Percentiles rank a stretch among this genome's conserved stretches.
phyloP scores from a whole-genome alignment of 1,140 invertebrate species.

The Hypothenemus hampei region DNA sequence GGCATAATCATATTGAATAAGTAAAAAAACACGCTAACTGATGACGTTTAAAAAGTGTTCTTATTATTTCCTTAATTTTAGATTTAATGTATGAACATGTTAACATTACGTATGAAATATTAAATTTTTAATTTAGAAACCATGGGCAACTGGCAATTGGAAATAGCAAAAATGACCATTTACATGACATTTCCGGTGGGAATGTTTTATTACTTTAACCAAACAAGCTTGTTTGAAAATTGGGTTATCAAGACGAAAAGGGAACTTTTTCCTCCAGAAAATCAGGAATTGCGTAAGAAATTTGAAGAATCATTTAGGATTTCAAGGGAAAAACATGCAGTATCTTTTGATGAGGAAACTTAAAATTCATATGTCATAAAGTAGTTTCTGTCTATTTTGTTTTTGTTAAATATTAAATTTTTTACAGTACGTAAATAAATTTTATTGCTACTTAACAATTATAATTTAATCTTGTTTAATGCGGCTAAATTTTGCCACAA shows the following conservation, averaged over 20 bases:
- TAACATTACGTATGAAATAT: too few relatives aligned
- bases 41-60: too few relatives aligned
- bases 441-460: slow-evolving; percentile 12
- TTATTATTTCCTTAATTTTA: too few relatives aligned
- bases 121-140: background rate
- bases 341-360: slow-evolving; percentile 33
- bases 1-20: too few relatives aligned
- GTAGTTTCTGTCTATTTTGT: background rate
- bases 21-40: too few relatives aligned
- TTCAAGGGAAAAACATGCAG: slow-evolving; percentile 50
- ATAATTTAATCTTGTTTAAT: slow-evolving; percentile 8
- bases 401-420: slow-evolving; percentile 5
- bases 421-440: background rate
- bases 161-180: slow-evolving; percentile 74
- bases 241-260: slow-evolving; percentile 67
- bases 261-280: slow-evolving; percentile 65
- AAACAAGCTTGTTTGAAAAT: slow-evolving; percentile 74
- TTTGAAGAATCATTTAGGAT: slow-evolving; percentile 55
- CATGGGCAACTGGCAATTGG: slow-evolving; percentile 77
- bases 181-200: slow-evolving; percentile 82
- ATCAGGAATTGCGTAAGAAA: slow-evolving; percentile 51
- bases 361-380: background rate
- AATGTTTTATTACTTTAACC: slow-evolving; percentile 81
- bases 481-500: slow-evolving; percentile 2
- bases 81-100: too few relatives aligned